A percentile compares a stretch with the other conserved stretches of the same genome.
Conservation (phyloP, 2,888 invertebrate species). For the Doris montereyensis region DNA sequence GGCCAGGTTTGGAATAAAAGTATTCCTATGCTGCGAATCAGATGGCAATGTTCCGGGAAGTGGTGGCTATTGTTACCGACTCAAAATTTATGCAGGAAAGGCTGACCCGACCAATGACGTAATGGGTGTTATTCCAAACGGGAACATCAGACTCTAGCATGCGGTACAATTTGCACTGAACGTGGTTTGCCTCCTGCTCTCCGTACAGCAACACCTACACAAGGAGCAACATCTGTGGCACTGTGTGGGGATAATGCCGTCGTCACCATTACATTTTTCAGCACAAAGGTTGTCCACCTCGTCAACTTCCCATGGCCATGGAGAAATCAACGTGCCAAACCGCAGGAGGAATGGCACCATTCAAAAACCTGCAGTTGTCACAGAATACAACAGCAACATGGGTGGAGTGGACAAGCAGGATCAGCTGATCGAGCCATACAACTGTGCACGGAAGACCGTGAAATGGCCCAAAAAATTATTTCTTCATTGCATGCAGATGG, state of each 20-base stretch:
- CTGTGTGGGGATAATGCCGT: slow-evolving; percentile 9
- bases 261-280: slow-evolving; percentile 20
- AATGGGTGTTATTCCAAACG: not conserved
- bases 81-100: slow-evolving; percentile 24
- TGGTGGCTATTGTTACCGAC: slow-evolving; percentile 24
- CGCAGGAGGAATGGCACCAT: slow-evolving; percentile 21
- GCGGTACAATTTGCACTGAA: slow-evolving; percentile 18
- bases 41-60: slow-evolving; percentile 18
- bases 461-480: slow-evolving; percentile 50
- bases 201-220: not conserved
- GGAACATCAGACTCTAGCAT: slow-evolving; percentile 22
- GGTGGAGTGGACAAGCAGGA: slow-evolving; percentile 49
- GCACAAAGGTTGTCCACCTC: slow-evolving; percentile 41
- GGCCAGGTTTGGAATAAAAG: slow-evolving; percentile 32
- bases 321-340: slow-evolving; percentile 30
- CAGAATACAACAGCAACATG: slow-evolving; percentile 46
- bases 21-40: slow-evolving; percentile 29
- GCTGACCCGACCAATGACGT: slow-evolving; percentile 21
- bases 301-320: slow-evolving; percentile 40
- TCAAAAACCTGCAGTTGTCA: slow-evolving; percentile 36
- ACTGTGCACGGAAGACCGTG: slow-evolving; percentile 41
- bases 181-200: slow-evolving; percentile 1
- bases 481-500: too few relatives aligned
- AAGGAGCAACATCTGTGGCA: not conserved
- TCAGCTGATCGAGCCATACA: slow-evolving; percentile 44